Conservation (phyloP, 1,140 invertebrate genomes). For the Trichonephila clavata region DNA sequence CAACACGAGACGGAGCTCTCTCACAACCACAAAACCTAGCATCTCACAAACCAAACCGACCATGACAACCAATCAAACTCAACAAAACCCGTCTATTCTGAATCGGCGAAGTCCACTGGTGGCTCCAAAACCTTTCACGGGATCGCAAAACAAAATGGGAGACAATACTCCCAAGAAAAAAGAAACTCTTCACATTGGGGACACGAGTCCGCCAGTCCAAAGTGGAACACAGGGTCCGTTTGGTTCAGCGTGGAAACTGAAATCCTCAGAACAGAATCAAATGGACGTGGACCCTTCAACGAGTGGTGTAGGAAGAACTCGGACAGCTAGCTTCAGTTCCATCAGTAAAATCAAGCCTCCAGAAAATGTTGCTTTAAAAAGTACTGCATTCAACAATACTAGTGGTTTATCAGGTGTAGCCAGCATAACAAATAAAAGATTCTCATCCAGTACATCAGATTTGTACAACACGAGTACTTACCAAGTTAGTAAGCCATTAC, state of each 20-base stretch:
- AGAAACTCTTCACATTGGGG: conserved; percentile 46
- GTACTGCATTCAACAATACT: neutral
- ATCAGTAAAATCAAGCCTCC: conserved; percentile 56
- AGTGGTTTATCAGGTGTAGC: neutral
- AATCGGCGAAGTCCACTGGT: conserved; percentile 38
- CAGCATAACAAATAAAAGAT: conserved; percentile 61
- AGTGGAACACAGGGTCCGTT: conserved; percentile 35
- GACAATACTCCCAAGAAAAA: neutral
- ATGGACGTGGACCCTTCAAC: neutral
- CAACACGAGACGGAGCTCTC: neutral
- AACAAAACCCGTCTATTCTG: neutral
- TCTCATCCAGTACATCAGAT: conserved; percentile 66
- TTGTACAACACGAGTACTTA: conserved; percentile 38
- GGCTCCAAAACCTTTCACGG: conserved; percentile 17
- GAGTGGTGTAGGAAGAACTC: neutral
- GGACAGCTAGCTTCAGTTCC: conserved; percentile 65
- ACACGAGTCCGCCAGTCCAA: conserved; percentile 54
- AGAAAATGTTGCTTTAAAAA: conserved; percentile 25
- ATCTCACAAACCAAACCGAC: conserved; percentile 11
- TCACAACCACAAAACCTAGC: conserved; percentile 20
- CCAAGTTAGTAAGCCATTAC: conserved; percentile 19
- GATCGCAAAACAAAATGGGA: neutral
- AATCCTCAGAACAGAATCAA: neutral
- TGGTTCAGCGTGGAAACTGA: neutral
- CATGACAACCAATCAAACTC: neutral